These are phyloP conservation scores for Lutraria lutraria DNA, from an alignment of 2,888 invertebrate genomes.

Conservation along the genomic window DNA sequence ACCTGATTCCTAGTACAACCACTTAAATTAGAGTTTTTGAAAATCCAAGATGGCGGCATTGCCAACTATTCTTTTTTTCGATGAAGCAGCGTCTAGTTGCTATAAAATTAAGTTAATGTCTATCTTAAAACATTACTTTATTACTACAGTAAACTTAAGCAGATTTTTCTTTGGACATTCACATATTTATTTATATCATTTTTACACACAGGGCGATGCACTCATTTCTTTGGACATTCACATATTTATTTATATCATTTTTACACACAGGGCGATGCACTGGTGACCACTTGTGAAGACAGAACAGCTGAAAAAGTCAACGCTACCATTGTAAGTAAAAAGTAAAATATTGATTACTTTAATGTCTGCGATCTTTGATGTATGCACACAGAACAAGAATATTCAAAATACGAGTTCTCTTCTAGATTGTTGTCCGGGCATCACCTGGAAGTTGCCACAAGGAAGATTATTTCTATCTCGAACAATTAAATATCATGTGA, in stretches of 20 bases:
- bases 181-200: background rate
- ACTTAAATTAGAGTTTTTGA: background rate
- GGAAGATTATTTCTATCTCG: too few species aligned
- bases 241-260: background rate
- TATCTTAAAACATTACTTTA: too few species aligned
- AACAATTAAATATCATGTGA: too few species aligned
- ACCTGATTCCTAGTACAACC: too few species aligned
- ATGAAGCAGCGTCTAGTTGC: too few species aligned
- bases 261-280: constrained; percentile 93
- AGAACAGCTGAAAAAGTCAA: constrained; percentile 92
- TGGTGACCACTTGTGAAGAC: constrained; percentile 96
- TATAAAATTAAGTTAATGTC: too few species aligned
- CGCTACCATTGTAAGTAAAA: constrained; percentile 90
- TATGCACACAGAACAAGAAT: background rate
- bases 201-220: constrained; percentile 93
- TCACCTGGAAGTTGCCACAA: too few species aligned
- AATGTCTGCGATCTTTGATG: background rate
- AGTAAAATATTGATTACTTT: background rate
- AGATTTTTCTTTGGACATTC: background rate
- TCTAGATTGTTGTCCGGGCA: too few species aligned
- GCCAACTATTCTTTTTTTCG: background rate
- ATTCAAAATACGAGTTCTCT: too few species aligned
- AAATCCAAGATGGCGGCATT: background rate
- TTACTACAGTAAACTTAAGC: too few species aligned
- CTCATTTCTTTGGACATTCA: background rate